Conservation (phyloP, 2,888 invertebrate species). For the Dione vanillae region DNA sequence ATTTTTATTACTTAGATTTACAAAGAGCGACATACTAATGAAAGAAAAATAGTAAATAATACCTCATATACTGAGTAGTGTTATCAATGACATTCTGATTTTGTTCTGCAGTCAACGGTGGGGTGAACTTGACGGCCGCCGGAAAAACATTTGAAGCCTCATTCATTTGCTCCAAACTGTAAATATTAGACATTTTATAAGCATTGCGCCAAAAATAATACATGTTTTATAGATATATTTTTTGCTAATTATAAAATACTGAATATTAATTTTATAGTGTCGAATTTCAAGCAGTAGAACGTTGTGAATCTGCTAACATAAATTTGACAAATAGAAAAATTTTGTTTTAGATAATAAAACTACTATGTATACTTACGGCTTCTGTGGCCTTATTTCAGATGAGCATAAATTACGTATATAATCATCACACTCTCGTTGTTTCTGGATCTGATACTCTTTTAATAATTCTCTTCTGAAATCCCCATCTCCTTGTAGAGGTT, state of each 20-base stretch:
- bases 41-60: slow-evolving; percentile 41
- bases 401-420: slow-evolving; percentile 77
- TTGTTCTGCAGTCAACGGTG: slow-evolving; percentile 52
- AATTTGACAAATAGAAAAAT: too few species aligned
- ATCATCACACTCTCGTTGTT: slow-evolving; percentile 85
- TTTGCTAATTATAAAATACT: too few species aligned
- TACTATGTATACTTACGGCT: slow-evolving; percentile 61
- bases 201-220: too few species aligned
- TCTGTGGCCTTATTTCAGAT: slow-evolving; percentile 68
- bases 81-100: slow-evolving; percentile 54
- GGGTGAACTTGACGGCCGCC: slow-evolving; percentile 55
- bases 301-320: too few species aligned
- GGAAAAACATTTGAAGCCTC: slow-evolving; percentile 61
- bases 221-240: too few species aligned
- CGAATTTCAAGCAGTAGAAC: too few species aligned
- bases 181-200: slow-evolving; percentile 49
- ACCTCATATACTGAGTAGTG: slow-evolving; percentile 58
- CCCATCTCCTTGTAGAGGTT: slow-evolving; percentile 63
- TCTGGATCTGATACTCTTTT: slow-evolving; percentile 92
- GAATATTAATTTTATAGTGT: too few species aligned
- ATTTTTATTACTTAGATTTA: not conserved
- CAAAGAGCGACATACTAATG: slow-evolving; percentile 2
- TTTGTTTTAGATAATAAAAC: not conserved
- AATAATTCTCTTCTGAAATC: slow-evolving; percentile 87
- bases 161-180: slow-evolving; percentile 65